Base-by-base conservation (phyloP, 2,888 invertebrate genomes). In the Seira sanloemensis region DNA sequence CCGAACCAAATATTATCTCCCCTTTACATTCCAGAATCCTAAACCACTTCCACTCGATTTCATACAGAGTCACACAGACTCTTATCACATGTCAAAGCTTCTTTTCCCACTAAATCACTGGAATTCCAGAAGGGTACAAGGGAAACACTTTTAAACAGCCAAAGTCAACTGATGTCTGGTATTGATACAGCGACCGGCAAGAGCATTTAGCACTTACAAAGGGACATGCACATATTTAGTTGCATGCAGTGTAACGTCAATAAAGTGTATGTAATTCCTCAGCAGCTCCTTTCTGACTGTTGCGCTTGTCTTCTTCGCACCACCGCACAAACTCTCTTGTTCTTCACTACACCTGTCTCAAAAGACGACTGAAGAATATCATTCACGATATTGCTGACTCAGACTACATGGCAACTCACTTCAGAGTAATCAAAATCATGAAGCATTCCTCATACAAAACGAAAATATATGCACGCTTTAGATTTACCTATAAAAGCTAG, bases 341-440 rank as follows among this genome's bases (percentile, higher is more conserved):
- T 78, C 62, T 80, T 79, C 78, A 54, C 77, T 62, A 58, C 80
- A 80, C 80, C 77, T 85, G 80, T 73, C 69, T 85, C 80, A 80
- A 72, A 85, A 72, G 77, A 77, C 72, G 77, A 80, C 85, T 85
- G 66, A 85, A 80, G 12, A 23, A 66, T 21, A 66, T 21, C 7
- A 66, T 21, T 66, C 23, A 21, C 23, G 23, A 66, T 16, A 66
- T 18, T 23, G 7, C 66, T 66, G 23, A 37, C 66, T 66, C 23
- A 66, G 66, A 18, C 23, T 66, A 37, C 37, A 37, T 12, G 37
- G 37, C 37, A 37, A 37, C 37, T 37, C 12, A 9, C 5, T 12
- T 37, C 37, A 37, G 7, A 37, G 5, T 12, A 37, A 37, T 5
- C 5, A 12, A 5, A 37, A 37, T 37, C 37, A 37, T 12, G 37